phyloP scores from a whole-genome alignment of 1,140 invertebrate species.

The Drosophila equinoxialis region DNA sequence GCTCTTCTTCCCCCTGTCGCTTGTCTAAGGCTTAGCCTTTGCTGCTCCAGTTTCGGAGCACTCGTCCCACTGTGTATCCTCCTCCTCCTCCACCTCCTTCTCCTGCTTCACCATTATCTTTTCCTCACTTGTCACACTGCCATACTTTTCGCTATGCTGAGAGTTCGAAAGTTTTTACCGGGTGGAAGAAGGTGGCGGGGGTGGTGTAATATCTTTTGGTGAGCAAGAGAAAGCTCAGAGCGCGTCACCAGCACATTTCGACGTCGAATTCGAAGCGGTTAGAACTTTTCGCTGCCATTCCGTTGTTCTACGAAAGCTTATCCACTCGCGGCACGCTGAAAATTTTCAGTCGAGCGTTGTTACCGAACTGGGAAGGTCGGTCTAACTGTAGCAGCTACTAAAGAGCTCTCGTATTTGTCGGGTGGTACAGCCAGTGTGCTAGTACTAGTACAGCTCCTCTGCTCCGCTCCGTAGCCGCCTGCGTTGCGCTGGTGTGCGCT shows the following conservation, averaged over 20 bases:
- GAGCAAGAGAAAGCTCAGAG: conserved; percentile 55
- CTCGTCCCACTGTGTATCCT: conserved; percentile 46
- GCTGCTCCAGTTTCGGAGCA: conserved; percentile 71
- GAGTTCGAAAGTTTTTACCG: conserved; percentile 60
- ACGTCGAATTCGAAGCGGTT: conserved; percentile 26
- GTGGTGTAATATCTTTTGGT: conserved; percentile 63
- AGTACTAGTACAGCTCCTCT: conserved; percentile 72
- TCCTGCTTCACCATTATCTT: conserved; percentile 41
- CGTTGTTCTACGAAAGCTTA: conserved; percentile 75
- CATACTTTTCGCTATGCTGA: conserved; percentile 65
- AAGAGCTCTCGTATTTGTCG: conserved; percentile 77
- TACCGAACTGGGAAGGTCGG: conserved; percentile 82
- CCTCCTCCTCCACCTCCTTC: background rate
- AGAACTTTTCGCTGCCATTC: conserved; percentile 43
- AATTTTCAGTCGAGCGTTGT: conserved; percentile 83
- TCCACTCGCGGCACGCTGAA: conserved; percentile 78
- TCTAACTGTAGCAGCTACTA: conserved; percentile 74
- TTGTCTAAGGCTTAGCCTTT: conserved; percentile 22
- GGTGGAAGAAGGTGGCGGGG: conserved; percentile 17
- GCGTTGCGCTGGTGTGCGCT: conserved; percentile 70
- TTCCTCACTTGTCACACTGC: conserved; percentile 72
- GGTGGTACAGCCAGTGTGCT: conserved; percentile 72
- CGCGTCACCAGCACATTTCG: conserved; percentile 19
- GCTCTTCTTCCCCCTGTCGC: conserved; percentile 9
- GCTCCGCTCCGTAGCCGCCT: conserved; percentile 69